Evolutionary conservation across 2,888 invertebrate species (phyloP).

Genomic region (Nephrotoma guestfalica): DNA sequence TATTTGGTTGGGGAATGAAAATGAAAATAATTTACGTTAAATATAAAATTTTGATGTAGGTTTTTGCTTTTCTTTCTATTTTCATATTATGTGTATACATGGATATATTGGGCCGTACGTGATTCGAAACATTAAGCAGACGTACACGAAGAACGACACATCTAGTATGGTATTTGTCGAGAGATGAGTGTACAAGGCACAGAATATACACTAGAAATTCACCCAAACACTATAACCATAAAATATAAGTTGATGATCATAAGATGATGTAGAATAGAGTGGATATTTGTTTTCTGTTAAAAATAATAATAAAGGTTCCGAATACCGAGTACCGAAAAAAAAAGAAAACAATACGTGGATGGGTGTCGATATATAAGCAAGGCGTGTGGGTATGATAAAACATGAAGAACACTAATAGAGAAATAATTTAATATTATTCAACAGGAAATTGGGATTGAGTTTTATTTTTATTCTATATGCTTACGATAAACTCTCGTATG

Average conservation of each 20-base stretch:
- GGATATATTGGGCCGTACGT: not conserved
- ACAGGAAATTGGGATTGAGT: not conserved
- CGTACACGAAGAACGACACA: not conserved
- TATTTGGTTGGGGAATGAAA: not conserved
- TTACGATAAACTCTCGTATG: not conserved
- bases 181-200: not conserved
- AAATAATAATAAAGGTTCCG: not conserved
- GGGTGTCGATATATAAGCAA: not conserved
- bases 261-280: not conserved
- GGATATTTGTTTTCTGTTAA: not conserved
- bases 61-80: not conserved
- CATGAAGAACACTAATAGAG: not conserved
- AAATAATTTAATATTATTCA: not conserved
- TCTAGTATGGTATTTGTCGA: not conserved
- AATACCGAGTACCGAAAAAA: not conserved
- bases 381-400: not conserved
- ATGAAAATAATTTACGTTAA: not conserved
- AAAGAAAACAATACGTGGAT: not conserved
- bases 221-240: not conserved
- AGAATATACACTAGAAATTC: not conserved
- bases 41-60: not conserved
- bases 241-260: not conserved
- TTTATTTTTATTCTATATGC: not conserved
- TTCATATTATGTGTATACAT: not conserved
- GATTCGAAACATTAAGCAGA: not conserved